Percentiles rank a stretch among this genome's conserved stretches.
Evolutionary conservation across 2,113 vertebrate genomes (phyloP).

Genomic region (Tupaia tana): DNA sequence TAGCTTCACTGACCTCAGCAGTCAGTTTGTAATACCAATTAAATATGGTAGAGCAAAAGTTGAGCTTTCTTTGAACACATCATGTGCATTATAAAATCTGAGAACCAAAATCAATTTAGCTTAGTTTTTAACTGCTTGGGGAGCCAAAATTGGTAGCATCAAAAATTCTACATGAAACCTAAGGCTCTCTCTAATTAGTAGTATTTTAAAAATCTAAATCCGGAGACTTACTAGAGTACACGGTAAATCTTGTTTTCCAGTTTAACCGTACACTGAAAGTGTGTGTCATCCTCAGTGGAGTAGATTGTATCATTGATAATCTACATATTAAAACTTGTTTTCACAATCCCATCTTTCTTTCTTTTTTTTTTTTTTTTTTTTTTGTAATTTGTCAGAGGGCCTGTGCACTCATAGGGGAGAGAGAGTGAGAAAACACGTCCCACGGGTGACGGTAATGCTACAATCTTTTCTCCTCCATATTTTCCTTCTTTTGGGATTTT

Average conservation of each 20-base stretch:
- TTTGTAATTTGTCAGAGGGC: no score
- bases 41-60: background rate
- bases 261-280: slow-evolving; percentile 1
- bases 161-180: slow-evolving; percentile 21
- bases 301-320: background rate
- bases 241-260: background rate
- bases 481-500: no score
- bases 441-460: no score
- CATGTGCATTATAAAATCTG: background rate
- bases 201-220: slow-evolving; percentile 26
- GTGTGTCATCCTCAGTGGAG: background rate
- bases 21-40: slow-evolving; percentile 46
- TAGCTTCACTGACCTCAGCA: background rate
- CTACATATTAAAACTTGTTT: background rate
- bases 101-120: slow-evolving; percentile 13
- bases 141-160: background rate
- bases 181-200: background rate
- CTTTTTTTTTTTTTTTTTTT: no score
- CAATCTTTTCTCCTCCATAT: no score
- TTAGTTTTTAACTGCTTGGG: background rate
- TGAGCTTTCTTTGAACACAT: slow-evolving; percentile 6
- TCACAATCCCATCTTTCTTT: background rate
- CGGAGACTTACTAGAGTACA: background rate
- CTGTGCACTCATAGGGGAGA: no score
- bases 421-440: no score